Base-by-base conservation (phyloP, 2,888 invertebrate genomes). In the Ophioninae sp. region DNA sequence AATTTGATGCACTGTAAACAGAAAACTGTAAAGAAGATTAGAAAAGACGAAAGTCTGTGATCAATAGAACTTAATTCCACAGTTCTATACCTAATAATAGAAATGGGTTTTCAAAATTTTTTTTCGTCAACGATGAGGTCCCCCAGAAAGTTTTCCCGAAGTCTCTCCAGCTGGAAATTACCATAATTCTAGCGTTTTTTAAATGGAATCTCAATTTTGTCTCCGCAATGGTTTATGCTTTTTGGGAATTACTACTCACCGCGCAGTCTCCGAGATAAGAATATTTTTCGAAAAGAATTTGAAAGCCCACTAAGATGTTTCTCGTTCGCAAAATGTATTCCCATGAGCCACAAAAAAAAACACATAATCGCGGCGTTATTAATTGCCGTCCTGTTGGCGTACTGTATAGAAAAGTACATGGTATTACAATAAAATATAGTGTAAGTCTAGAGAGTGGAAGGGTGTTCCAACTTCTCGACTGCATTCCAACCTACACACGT, bases 401-500 rank as follows among this genome's bases (percentile, higher is more conserved):
- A 17, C 17, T 10, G 0, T 10, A 50, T 50, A 50, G 17, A 50
- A 50, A 50, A 20, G n/a, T 23, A 30, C 23, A 39, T 10, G 13
- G 41, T 61, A 62, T 39, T 70, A 70, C 17, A 20, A 50, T 59
- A 57, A 72, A 72, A 59, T 44, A 69, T 62, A 50, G 23, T 30
- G 62, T 44, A 44, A 41, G 17, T 73, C 69, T 39, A 62, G 56
- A 39, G 70, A 76, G 64, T 65, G 37, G 39, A 57, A 65, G 75
- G 73, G 72, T 59, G 50, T 67, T 57, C 39, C 20, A 39, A 72
- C 39, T 61, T 44, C 64, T 64, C 67, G 62, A 81, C 81, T 75
- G 81, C 78, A 84, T 81, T 84, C 75, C 81, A 81, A 64, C 75
- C 78, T 78, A 78, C 78, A 81, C 81, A 69, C 73, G 20, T 59